A percentile compares a stretch with the other conserved stretches of the same genome.
These are phyloP conservation scores for Sinelater perroti DNA, from an alignment of 2,888 invertebrate genomes.

Conservation along the genomic window DNA sequence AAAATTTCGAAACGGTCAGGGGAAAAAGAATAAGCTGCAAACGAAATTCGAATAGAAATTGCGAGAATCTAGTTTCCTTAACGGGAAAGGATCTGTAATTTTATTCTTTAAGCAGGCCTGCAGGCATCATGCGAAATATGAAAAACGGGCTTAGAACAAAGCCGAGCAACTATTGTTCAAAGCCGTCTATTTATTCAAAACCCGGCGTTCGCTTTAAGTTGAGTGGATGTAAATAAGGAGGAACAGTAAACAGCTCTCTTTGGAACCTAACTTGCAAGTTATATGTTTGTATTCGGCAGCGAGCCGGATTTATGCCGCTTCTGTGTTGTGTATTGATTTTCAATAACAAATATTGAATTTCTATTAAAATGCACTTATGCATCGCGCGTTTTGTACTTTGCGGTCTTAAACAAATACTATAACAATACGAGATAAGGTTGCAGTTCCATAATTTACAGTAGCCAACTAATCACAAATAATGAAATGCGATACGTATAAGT, in stretches of 20 bases:
- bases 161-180: background rate
- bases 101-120: background rate
- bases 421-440: no score
- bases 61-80: background rate
- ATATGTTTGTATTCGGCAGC: slow-evolving; percentile 12
- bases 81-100: background rate
- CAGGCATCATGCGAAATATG: background rate
- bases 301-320: slow-evolving; percentile 13
- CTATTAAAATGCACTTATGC: slow-evolving; percentile 9
- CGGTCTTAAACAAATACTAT: background rate
- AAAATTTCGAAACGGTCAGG: no score
- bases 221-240: background rate
- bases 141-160: background rate
- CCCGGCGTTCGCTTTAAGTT: slow-evolving; percentile 1
- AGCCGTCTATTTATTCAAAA: slow-evolving; percentile 4
- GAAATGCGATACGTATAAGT: no score
- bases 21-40: no score
- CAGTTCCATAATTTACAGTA: no score
- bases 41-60: background rate
- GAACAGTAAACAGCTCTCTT: slow-evolving; percentile 15
- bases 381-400: background rate
- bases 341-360: slow-evolving; percentile 15
- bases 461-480: no score
- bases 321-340: slow-evolving; percentile 10
- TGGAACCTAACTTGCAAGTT: slow-evolving; percentile 14